Conservation (phyloP, 2,797 vertebrate species). For the Liparis tanakae region DNA sequence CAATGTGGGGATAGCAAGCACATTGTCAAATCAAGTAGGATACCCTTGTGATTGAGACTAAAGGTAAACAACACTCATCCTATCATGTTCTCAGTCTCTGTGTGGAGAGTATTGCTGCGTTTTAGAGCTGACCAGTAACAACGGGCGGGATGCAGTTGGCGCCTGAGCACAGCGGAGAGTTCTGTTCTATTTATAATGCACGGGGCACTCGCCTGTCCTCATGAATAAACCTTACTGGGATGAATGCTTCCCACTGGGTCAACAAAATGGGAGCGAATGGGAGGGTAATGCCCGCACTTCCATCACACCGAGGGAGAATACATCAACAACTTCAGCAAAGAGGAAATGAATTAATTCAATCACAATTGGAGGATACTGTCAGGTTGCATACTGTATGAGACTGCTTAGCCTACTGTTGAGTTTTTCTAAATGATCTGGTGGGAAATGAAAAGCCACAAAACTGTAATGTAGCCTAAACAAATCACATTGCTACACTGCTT, state of each 20-base stretch:
- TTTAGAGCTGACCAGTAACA: slow-evolving; percentile 51
- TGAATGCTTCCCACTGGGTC: slow-evolving; percentile 72
- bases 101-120: slow-evolving; percentile 9
- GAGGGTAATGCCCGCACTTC: slow-evolving; percentile 64
- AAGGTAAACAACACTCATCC: slow-evolving; percentile 29
- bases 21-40: slow-evolving; percentile 35
- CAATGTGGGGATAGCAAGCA: slow-evolving; percentile 11
- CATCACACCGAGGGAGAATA: slow-evolving; percentile 39
- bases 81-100: slow-evolving; percentile 5
- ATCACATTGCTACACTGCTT: not conserved
- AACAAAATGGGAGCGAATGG: slow-evolving; percentile 63
- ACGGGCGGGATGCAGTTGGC: slow-evolving; percentile 54
- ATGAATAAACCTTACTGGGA: slow-evolving; percentile 76
- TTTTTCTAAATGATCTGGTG: not conserved
- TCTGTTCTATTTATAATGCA: slow-evolving; percentile 77
- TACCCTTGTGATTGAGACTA: slow-evolving; percentile 21
- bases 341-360: slow-evolving; percentile 44
- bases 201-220: slow-evolving; percentile 71
- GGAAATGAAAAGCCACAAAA: not conserved
- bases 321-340: slow-evolving; percentile 29
- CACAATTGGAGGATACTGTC: slow-evolving; percentile 9
- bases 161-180: slow-evolving; percentile 61
- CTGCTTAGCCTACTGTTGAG: not conserved
- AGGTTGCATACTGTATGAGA: not conserved
- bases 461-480: not conserved